phyloP scores from a whole-genome alignment of 2,888 invertebrate genomes.

The Phengaris arion region DNA sequence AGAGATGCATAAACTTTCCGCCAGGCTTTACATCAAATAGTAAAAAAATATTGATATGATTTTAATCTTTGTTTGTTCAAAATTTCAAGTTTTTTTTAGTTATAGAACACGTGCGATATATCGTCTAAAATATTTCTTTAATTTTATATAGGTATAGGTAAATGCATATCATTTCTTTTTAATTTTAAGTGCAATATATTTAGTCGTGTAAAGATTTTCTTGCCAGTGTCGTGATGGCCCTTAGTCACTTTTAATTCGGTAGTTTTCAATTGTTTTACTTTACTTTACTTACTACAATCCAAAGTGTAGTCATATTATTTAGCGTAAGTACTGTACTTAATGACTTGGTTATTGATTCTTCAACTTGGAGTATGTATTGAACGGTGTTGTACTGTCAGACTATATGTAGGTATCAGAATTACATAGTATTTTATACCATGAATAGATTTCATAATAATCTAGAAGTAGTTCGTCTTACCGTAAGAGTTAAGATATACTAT shows the following conservation, averaged over 20 bases:
- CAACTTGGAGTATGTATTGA: slow-evolving; percentile 31
- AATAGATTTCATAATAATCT: slow-evolving; percentile 43
- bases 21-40: background rate
- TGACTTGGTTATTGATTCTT: slow-evolving; percentile 36
- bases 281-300: slow-evolving; percentile 42
- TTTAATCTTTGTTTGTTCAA: background rate
- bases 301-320: slow-evolving; percentile 49
- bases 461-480: slow-evolving; percentile 49
- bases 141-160: slow-evolving; percentile 48
- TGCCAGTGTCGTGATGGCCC: slow-evolving; percentile 56
- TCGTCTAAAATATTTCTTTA: slow-evolving; percentile 28
- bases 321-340: slow-evolving; percentile 38
- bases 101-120: background rate
- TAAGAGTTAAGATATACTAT: slow-evolving; percentile 38
- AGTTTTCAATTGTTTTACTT: slow-evolving; percentile 34
- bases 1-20: background rate
- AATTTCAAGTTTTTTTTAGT: background rate
- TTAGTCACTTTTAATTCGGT: slow-evolving; percentile 34
- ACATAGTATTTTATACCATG: slow-evolving; percentile 44
- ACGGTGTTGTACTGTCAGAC: slow-evolving; percentile 31
- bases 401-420: slow-evolving; percentile 34
- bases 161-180: slow-evolving; percentile 64
- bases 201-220: slow-evolving; percentile 49
- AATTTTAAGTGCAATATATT: slow-evolving; percentile 66
- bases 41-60: background rate